These are phyloP conservation scores for Agonopterix arenella DNA, from an alignment of 2,888 invertebrate species.

Conservation along the genomic window DNA sequence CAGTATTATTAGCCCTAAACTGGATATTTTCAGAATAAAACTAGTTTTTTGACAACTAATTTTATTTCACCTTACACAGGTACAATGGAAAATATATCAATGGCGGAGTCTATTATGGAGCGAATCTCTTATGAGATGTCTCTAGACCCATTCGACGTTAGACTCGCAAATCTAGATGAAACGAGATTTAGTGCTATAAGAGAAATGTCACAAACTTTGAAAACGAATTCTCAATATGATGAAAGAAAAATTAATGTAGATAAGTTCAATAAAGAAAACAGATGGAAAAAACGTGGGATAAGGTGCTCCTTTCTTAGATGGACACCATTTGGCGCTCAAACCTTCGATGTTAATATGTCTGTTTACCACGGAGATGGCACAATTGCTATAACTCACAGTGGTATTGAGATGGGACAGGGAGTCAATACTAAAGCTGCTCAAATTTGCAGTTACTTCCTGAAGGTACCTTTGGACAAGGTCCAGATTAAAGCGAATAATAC, in stretches of 20 bases:
- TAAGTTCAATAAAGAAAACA: conserved; percentile 75
- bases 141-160: conserved; percentile 73
- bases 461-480: conserved; percentile 78
- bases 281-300: conserved; percentile 82
- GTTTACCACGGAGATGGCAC: conserved; percentile 82
- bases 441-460: conserved; percentile 81
- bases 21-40: too few species aligned
- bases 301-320: conserved; percentile 59
- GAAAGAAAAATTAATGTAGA: conserved; percentile 50
- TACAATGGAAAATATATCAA: conserved; percentile 23
- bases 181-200: conserved; percentile 41
- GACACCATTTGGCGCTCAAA: conserved; percentile 73
- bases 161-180: conserved; percentile 35
- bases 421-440: conserved; percentile 86
- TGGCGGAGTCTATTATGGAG: conserved; percentile 76
- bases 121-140: conserved; percentile 68
- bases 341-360: conserved; percentile 62
- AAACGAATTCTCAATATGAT: conserved; percentile 52
- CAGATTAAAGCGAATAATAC: conserved; percentile 76
- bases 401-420: conserved; percentile 85
- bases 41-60: too few species aligned
- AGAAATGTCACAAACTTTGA: conserved; percentile 58
- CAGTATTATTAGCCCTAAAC: too few species aligned
- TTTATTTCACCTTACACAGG: conserved; percentile 12
- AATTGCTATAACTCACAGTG: conserved; percentile 80